These are phyloP conservation scores for Hoplodrina blanda DNA, from an alignment of 2,888 invertebrate genomes.

Conservation along the genomic window DNA sequence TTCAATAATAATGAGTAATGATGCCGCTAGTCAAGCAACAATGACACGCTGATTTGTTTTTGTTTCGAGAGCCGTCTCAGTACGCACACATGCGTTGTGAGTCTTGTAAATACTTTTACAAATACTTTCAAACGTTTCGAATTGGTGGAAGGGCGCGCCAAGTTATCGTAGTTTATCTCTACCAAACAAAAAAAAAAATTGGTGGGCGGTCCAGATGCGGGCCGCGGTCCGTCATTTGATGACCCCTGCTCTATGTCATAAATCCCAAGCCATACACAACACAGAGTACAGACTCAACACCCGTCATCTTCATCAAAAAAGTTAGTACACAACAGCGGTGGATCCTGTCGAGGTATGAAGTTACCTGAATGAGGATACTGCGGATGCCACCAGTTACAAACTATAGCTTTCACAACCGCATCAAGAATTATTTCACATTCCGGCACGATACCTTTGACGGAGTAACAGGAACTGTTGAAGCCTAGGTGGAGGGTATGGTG, in stretches of 20 bases:
- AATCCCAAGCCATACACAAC: background rate
- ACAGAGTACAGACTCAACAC: constrained; percentile 20
- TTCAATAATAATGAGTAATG: no score
- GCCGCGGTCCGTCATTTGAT: no score
- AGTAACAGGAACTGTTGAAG: constrained; percentile 80
- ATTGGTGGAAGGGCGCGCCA: no score
- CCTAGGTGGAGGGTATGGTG: constrained; percentile 90
- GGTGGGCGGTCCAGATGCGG: no score
- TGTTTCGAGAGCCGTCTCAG: no score
- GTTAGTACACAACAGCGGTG: constrained; percentile 42
- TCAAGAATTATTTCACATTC: constrained; percentile 79
- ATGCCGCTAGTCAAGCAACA: no score
- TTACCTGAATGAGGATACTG: constrained; percentile 67
- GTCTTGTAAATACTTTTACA: no score
- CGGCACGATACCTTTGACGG: constrained; percentile 71
- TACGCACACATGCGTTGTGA: no score
- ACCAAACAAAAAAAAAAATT: no score
- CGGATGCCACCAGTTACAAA: constrained; percentile 79
- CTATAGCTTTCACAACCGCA: constrained; percentile 75
- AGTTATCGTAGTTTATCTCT: no score
- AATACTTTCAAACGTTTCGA: no score
- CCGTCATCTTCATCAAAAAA: constrained; percentile 59
- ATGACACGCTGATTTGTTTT: no score
- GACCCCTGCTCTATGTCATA: background rate
- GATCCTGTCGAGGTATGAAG: constrained; percentile 48